Percentiles rank a stretch among this genome's conserved stretches.
Evolutionary conservation across 2,888 invertebrate genomes (phyloP).

Genomic region (Crocallis elinguaria): DNA sequence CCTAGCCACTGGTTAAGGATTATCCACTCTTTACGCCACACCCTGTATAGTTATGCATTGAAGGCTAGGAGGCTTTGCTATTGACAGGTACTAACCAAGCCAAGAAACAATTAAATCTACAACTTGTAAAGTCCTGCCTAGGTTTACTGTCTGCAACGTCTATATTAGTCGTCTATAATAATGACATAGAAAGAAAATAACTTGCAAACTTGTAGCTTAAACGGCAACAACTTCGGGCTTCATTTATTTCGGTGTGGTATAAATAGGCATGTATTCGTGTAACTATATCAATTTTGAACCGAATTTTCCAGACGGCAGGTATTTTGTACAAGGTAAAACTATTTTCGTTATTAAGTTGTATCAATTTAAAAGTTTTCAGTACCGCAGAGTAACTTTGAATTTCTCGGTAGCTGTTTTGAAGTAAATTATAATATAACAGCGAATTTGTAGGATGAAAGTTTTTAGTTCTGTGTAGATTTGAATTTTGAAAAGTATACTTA

Average conservation of each 20-base stretch:
- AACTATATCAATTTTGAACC: not conserved
- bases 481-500: too few relatives aligned
- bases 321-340: conserved; percentile 2
- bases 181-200: not conserved
- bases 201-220: not conserved
- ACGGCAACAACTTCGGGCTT: not conserved
- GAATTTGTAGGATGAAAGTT: conserved; percentile 6
- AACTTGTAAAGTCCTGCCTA: too few relatives aligned
- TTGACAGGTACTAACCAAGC: too few relatives aligned
- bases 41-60: too few relatives aligned
- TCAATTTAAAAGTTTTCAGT: conserved; percentile 18
- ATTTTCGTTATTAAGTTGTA: conserved; percentile 12
- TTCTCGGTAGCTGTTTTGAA: conserved; percentile 17
- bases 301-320: not conserved
- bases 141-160: too few relatives aligned
- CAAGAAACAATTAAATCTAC: too few relatives aligned
- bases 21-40: too few relatives aligned
- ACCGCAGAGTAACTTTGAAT: conserved; percentile 13
- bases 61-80: too few relatives aligned
- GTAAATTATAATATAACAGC: conserved; percentile 16
- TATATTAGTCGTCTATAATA: too few relatives aligned
- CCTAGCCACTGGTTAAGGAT: too few relatives aligned
- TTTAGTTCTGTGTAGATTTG: not conserved
- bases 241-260: not conserved
- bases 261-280: not conserved